Evolutionary conservation across 2,113 vertebrate genomes (phyloP), one percentile per base, ranked within the genome.

Genomic region (Peucedramus taeniatus): DNA sequence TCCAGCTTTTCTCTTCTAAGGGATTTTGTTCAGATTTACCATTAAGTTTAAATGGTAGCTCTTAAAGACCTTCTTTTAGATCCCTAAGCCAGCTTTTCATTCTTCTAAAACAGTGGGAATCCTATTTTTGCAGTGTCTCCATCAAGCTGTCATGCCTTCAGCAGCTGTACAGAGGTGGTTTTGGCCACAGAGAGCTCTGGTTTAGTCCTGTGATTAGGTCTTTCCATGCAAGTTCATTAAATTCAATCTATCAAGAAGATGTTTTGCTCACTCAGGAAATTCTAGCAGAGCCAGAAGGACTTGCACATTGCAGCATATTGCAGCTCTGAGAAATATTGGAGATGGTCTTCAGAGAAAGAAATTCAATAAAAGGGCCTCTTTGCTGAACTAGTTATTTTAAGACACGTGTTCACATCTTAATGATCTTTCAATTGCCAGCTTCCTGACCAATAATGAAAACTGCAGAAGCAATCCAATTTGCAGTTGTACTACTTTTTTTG

Each of bases 351-450:
- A 81, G 80, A 85, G 87, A 83, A 87, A 83, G 60, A 93, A 96
- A 94, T 66, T 68, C 57, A 72, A 71, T 88, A 77, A 82, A 66
- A 85, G 60, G 15, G 56, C 53, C 26, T 90, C 64, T 86, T 75
- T 68, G 83, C 83, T 87, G 85, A 93, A 71, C 76, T 89, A 86
- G 64, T 78, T 93, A 79, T 92, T 96, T 97, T 93, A 83, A 94
- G 88, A 56, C 26, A 24, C 0, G 0, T 77, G 89, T 84, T 95
- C 91, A 70, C 69, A 81, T 65, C 68, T 66, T 93, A 90, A 92
- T 59, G 68, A 81, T 69, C 72, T 54, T 85, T 84, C 86, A 74
- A 13, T 83, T 93, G 71, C 69, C 42, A 71, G 1, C 45, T 88
- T 90, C 71, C 86, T 90, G 60, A 63, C 78, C 66, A 68, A 35